Base-by-base conservation (phyloP, 2,888 invertebrate genomes). In the Plagiodera versicolora region DNA sequence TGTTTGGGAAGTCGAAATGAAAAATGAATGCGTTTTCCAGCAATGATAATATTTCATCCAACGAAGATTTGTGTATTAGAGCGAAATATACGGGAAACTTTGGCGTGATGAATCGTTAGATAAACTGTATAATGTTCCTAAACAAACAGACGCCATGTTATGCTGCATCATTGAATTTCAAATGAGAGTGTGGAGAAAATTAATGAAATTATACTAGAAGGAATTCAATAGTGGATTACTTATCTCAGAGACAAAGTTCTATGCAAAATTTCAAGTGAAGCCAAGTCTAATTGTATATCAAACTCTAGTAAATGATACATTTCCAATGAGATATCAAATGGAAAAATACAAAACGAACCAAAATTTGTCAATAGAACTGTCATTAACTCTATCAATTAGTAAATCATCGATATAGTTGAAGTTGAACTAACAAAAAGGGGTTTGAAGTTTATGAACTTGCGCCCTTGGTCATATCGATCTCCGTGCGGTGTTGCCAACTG, bases 401-500 rank as follows among this genome's bases (percentile, higher is more conserved):
- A 6, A 44, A 53, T 24, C 28, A 44, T 49, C 17, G 54, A 48
- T 51, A 57, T 60, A 58, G 63, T 60, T 55, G 57, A 57, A 56
- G 57, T 61, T 57, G 53, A 44, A 53, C 19, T 44, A 4, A 39
- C 20, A 53, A 20, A 53, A 53, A 47, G 51, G 61, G 65, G 45
- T 63, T 63, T 62, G 60, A 68, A 59, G 67, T 39, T 32, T 32
- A 11, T 6, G 32, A 11, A 32, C 67, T 64, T 67, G 71, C 70
- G 71, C 70, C 64, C 63, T 70, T 63, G 60, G 56, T 48, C 61
- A 66, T 69, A 70, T 69, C 69, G 70, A 68, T 71, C 64, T 65
- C 67, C 71, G 70, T 3, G 39, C 14, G 58, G 58, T 35, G 39
- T n/a, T 39, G 39, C 14, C 39, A 39, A 39, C 3, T 39, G 10